These are phyloP conservation scores for Ptychoptera albimana DNA, from an alignment of 2,888 invertebrate species.

Conservation along the genomic window DNA sequence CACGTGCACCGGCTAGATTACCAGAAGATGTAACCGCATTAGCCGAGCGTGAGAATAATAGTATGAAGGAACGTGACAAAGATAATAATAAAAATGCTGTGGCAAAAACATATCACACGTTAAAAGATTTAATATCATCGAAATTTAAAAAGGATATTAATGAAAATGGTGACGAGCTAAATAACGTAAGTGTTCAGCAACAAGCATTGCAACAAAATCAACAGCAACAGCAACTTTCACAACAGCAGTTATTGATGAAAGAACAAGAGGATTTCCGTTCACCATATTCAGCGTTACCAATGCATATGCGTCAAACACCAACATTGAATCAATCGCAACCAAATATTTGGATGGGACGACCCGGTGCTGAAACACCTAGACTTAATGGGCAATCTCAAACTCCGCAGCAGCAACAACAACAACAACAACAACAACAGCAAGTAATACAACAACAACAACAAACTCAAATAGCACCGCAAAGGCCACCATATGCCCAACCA, in stretches of 20 bases:
- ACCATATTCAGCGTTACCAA: constrained; percentile 34
- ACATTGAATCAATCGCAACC: constrained; percentile 13
- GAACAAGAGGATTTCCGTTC: constrained; percentile 19
- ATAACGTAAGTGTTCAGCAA: constrained; percentile 17
- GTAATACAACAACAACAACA: constrained; percentile 14
- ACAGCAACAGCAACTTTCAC: constrained; percentile 9
- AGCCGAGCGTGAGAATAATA: constrained; percentile 39
- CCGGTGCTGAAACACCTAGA: background rate
- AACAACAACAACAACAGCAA: constrained; percentile 13
- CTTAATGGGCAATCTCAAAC: background rate
- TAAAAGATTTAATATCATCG: constrained; percentile 70
- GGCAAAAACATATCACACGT: constrained; percentile 63
- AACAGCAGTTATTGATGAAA: constrained; percentile 4
- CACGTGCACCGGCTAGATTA: constrained; percentile 33
- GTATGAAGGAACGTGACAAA: constrained; percentile 24
- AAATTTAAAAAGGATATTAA: constrained; percentile 48
- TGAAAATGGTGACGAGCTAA: constrained; percentile 32
- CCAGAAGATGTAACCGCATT: constrained; percentile 36
- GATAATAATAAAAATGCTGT: constrained; percentile 40
- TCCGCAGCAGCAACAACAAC: background rate
- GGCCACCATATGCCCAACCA: constrained; percentile 11
- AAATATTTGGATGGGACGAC: constrained; percentile 12
- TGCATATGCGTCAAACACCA: constrained; percentile 19
- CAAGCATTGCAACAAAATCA: constrained; percentile 9
- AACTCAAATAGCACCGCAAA: constrained; percentile 6